Base-by-base conservation (phyloP, 2,797 vertebrate genomes). In the Rhyacichthys aspro region DNA sequence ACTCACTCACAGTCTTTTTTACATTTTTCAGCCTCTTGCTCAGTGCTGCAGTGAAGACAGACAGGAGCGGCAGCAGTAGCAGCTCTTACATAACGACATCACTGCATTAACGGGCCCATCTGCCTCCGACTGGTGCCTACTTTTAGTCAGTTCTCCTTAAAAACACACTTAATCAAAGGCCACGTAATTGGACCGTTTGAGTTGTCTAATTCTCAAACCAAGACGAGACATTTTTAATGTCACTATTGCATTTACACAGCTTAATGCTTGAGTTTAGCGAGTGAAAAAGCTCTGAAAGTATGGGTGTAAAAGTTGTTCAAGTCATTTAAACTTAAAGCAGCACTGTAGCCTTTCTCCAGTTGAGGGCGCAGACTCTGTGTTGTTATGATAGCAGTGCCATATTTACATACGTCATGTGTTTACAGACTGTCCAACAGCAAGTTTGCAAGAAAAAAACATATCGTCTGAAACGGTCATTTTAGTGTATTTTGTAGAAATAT, bases 21-120 rank as follows among this genome's bases (percentile, higher is more conserved):
- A 39, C 37, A 12, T 17, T 8, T 14, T 54, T 33, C 47, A 48
- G 52, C 49, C 66, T 48, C 53, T 28, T 63, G 62, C 73, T 56
- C 46, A 61, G 55, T 78, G 18, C 83, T 76, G 83, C 85, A 54
- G 81, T 49, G 67, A 34, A 85, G 71, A 76, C 74, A 69, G 78
- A 76, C 74, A 82, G 72, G 64, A 83, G 73, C 16, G 72, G 67
- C 72, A 76, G 78, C 78, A 53, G 56, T 81, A 74, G 83, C 83
- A 67, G 72, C 59, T 86, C 85, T 90, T 90, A 84, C 79, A 81
- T 88, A 90, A 90, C 82, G 47, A 72, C 81, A 87, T 85, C 84
- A 67, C 86, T 84, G 88, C 84, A 88, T 89, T 88, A 88, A 87
- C 77, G 37, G 86, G 82, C 73, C 87, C 86, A 86, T 89, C 89